A percentile compares a stretch with the other conserved stretches of the same genome.
phyloP scores from a whole-genome alignment of 2,113 vertebrate species.

The Peromyscus polionotus region DNA sequence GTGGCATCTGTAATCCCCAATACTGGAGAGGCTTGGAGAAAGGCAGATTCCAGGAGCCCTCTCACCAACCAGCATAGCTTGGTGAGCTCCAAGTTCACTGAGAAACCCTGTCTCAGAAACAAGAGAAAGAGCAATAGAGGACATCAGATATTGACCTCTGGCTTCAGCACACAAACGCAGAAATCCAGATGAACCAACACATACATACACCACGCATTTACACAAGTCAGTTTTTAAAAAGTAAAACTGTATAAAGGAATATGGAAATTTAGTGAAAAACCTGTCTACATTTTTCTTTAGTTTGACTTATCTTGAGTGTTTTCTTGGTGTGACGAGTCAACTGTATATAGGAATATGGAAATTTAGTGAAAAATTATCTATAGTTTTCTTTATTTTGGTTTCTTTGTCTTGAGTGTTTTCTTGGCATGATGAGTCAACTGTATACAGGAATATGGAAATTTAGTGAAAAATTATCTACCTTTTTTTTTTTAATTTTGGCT shows the following conservation, averaged over 20 bases:
- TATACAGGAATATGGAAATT: neutral
- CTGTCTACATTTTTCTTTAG: neutral
- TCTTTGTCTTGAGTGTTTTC: constrained; percentile 22
- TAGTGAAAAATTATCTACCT: neutral
- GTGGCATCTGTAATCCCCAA: neutral
- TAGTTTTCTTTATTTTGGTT: neutral
- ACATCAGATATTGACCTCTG: neutral
- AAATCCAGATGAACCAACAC: neutral
- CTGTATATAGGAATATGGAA: neutral
- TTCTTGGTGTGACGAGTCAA: neutral
- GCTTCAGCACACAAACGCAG: neutral
- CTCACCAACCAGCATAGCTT: neutral
- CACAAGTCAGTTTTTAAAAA: neutral
- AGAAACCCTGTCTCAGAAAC: neutral
- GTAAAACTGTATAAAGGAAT: neutral
- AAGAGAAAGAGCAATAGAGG: neutral
- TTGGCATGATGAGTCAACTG: neutral
- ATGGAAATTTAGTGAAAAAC: neutral
- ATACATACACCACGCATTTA: neutral
- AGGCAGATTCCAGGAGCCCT: neutral
- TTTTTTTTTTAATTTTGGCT: neutral
- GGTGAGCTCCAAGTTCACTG: neutral
- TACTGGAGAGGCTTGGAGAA: neutral
- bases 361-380: neutral
- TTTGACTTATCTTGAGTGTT: constrained; percentile 10